A percentile compares a stretch with the other conserved stretches of the same genome.
Evolutionary conservation across 2,888 invertebrate species (phyloP).

Genomic region (Myopa tessellatipennis): DNA sequence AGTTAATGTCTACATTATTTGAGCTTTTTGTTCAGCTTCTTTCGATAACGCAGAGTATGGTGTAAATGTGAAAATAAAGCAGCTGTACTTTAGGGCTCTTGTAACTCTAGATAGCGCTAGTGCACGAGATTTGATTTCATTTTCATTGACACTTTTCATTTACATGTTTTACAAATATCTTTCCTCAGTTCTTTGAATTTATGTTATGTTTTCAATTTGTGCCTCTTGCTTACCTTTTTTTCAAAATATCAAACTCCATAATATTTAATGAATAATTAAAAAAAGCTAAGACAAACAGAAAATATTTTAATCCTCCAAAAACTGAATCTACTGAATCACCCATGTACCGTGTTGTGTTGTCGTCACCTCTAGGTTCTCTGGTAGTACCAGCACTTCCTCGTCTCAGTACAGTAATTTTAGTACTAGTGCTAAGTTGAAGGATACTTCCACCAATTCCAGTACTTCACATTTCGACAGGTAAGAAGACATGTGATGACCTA

Average conservation of each 20-base stretch:
- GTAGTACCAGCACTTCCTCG: slow-evolving; percentile 67
- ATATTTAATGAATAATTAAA: slow-evolving; percentile 19
- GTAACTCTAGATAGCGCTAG: too few species aligned
- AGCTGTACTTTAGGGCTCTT: too few species aligned
- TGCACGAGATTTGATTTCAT: too few species aligned
- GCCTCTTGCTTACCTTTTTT: neutral
- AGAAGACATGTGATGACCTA: slow-evolving; percentile 52
- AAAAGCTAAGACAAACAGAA: slow-evolving; percentile 18
- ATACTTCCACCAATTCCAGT: slow-evolving; percentile 64
- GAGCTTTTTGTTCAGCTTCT: too few species aligned
- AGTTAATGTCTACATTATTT: too few species aligned
- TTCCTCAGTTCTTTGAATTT: neutral
- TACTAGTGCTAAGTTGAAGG: slow-evolving; percentile 67
- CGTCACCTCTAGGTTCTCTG: slow-evolving; percentile 63
- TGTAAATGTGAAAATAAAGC: too few species aligned
- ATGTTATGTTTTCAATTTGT: slow-evolving; percentile 21
- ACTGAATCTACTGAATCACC: slow-evolving; percentile 39
- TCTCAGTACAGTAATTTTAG: slow-evolving; percentile 69
- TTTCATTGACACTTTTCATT: too few species aligned
- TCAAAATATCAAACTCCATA: slow-evolving; percentile 8
- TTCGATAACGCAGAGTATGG: too few species aligned
- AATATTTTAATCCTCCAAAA: neutral
- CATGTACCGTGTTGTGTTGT: slow-evolving; percentile 38
- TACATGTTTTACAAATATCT: neutral
- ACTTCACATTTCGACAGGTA: slow-evolving; percentile 68